A percentile compares a stretch with the other conserved stretches of the same genome.
phyloP scores from a whole-genome alignment of 92 coral and sea anemone species.

The Micromussa lordhowensis region DNA sequence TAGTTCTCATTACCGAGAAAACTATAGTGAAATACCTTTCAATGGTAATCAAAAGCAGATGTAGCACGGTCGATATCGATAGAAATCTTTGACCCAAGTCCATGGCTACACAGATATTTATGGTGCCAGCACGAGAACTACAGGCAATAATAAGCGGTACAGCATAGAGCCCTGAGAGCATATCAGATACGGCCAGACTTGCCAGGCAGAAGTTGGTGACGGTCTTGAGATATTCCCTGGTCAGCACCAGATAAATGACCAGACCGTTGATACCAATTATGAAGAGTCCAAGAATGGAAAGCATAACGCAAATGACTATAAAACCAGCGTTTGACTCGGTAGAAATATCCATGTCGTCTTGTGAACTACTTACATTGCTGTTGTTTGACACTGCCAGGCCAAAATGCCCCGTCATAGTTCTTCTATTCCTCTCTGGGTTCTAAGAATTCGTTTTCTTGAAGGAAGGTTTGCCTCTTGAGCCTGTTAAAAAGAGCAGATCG shows the following conservation, averaged over 20 bases:
- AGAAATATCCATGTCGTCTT: not conserved
- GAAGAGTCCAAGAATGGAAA: constrained; percentile 43
- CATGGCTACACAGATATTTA: constrained; percentile 73
- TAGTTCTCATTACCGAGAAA: constrained; percentile 45
- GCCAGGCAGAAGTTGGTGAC: constrained; percentile 77
- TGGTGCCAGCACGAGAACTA: constrained; percentile 15
- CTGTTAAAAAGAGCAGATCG: not conserved
- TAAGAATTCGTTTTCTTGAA: not conserved
- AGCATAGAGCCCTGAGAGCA: constrained; percentile 69
- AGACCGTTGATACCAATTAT: constrained; percentile 64
- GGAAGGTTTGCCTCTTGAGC: not conserved
- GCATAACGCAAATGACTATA: not conserved
- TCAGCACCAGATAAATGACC: constrained; percentile 63
- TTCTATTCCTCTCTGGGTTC: not conserved
- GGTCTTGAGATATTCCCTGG: constrained; percentile 58
- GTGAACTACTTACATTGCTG: not conserved
- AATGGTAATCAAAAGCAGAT: constrained; percentile 68
- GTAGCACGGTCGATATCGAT: constrained; percentile 75
- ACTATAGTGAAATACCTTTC: constrained; percentile 84
- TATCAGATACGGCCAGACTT: constrained; percentile 79
- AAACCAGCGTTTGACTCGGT: not conserved
- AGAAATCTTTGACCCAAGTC: constrained; percentile 80
- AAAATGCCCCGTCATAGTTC: not conserved
- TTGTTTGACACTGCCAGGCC: not conserved
- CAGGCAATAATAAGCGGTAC: constrained; percentile 77